Conservation (phyloP, 2,797 vertebrate genomes). For the Rhincodon typus region DNA sequence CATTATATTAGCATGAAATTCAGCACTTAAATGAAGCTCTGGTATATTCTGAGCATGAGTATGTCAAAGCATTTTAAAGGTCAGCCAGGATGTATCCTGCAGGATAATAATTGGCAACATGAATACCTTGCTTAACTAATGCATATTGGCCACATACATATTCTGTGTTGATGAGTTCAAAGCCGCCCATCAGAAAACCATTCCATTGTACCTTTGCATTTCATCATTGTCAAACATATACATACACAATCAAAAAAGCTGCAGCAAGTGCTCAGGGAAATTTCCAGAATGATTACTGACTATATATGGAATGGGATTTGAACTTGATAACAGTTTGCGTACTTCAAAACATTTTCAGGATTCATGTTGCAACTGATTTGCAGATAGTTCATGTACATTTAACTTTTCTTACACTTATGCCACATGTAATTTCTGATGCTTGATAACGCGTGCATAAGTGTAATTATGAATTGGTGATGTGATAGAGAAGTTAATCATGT, state of each 20-base stretch:
- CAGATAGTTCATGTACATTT: not conserved
- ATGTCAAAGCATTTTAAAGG: not conserved
- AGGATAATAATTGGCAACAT: not conserved
- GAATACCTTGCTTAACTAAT: not conserved
- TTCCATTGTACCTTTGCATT: not conserved
- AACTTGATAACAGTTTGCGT: not conserved
- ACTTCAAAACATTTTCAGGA: not conserved
- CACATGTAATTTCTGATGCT: not conserved
- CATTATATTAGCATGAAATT: not conserved
- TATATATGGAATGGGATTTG: not conserved
- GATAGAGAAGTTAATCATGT: not conserved
- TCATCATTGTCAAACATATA: not conserved
- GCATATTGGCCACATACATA: not conserved
- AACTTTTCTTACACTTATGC: not conserved
- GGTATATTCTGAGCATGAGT: not conserved
- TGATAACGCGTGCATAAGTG: not conserved
- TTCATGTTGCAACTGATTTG: not conserved
- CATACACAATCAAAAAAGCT: not conserved
- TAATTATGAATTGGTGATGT: not conserved
- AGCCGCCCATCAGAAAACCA: not conserved
- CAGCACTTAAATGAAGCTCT: not conserved
- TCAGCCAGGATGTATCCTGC: not conserved
- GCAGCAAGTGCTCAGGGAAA: not conserved
- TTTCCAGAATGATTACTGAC: not conserved
- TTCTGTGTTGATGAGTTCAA: not conserved